Evolutionary conservation across 1,140 invertebrate genomes (phyloP).

Genomic region (Lepidurus couesii): DNA sequence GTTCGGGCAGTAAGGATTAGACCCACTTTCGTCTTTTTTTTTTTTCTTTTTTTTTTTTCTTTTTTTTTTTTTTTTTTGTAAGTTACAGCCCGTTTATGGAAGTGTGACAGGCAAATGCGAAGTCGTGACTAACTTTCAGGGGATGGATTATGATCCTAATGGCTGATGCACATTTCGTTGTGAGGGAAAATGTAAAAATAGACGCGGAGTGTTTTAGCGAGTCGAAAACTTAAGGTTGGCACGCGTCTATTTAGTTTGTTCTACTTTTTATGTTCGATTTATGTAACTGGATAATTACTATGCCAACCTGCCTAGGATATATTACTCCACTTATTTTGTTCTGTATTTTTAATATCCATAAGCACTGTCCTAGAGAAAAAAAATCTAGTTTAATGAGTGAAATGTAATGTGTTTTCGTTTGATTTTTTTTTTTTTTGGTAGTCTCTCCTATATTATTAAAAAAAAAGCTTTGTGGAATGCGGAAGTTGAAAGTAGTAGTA

Average conservation of each 20-base stretch:
- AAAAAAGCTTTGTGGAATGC: neutral
- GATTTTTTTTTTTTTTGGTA: neutral
- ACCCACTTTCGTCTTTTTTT: neutral
- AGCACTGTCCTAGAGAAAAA: no score
- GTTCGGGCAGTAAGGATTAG: slow-evolving; percentile 1
- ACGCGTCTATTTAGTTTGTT: neutral
- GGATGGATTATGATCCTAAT: no score
- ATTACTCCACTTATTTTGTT: neutral
- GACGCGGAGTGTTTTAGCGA: no score
- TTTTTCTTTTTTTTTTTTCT: no score
- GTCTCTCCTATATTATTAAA: neutral
- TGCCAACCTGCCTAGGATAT: slow-evolving; percentile 8
- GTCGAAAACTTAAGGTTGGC: no score
- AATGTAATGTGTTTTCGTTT: neutral
- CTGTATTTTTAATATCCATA: neutral
- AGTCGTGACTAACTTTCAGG: neutral
- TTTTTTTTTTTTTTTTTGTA: neutral
- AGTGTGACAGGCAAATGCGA: neutral
- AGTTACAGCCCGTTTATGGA: neutral
- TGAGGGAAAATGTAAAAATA: no score
- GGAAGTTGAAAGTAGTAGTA: neutral
- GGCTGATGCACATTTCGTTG: no score
- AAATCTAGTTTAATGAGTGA: no score
- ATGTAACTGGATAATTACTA: neutral
- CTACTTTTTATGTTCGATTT: neutral